Evolutionary conservation across 2,113 vertebrate species (phyloP).

Genomic region (Psittacara wagleri): DNA sequence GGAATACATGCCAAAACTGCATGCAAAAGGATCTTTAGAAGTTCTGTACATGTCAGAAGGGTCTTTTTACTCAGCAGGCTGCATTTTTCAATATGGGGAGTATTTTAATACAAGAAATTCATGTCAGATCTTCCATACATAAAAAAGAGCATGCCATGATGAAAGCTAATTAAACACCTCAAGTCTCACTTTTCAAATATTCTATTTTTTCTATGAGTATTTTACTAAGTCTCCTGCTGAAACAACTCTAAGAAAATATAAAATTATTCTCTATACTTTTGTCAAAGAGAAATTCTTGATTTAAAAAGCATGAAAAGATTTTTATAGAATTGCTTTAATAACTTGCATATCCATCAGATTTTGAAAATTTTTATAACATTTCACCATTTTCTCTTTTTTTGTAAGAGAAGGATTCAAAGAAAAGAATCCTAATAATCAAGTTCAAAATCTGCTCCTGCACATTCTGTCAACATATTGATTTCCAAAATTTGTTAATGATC

Average conservation of each 20-base stretch:
- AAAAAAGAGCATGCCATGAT: neutral
- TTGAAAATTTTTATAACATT: neutral
- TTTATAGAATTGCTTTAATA: neutral
- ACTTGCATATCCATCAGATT: neutral
- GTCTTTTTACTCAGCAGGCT: constrained; percentile 50
- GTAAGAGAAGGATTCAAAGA: neutral
- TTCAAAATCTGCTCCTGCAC: neutral
- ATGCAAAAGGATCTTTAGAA: neutral
- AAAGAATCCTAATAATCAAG: neutral
- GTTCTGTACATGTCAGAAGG: neutral
- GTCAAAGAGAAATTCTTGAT: neutral
- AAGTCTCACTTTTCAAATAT: neutral
- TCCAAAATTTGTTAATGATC: neutral
- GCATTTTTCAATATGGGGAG: neutral
- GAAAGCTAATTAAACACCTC: constrained; percentile 39
- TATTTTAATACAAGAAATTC: constrained; percentile 8
- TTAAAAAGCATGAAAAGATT: neutral
- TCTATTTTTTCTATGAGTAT: neutral
- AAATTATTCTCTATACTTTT: constrained; percentile 23
- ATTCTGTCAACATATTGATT: neutral
- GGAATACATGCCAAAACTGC: neutral
- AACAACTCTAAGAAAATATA: neutral
- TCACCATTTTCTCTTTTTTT: neutral
- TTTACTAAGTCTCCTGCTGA: neutral
- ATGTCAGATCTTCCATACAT: neutral